Conservation (phyloP, 2,113 vertebrate genomes). For the Accipiter virgatus region DNA sequence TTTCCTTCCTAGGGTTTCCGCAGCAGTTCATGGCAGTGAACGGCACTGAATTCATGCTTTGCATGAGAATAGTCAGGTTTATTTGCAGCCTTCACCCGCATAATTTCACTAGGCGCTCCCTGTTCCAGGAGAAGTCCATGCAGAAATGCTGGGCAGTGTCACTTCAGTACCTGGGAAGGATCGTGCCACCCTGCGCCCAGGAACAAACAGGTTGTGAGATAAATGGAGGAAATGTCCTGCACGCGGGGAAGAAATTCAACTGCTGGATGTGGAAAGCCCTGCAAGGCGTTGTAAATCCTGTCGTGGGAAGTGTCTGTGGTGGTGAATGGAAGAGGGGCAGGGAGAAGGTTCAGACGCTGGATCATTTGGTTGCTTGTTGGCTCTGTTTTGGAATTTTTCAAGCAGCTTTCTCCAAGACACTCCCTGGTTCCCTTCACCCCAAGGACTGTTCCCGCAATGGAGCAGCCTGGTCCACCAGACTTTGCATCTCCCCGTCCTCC, state of each 20-base stretch:
- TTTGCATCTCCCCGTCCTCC: not conserved
- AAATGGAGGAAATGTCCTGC: not conserved
- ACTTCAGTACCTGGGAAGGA: not conserved
- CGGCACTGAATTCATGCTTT: not conserved
- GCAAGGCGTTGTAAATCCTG: not conserved
- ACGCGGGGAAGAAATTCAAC: not conserved
- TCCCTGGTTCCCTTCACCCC: not conserved
- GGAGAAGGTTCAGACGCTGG: not conserved
- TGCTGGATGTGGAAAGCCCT: not conserved
- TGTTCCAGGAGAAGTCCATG: not conserved
- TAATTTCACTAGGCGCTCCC: not conserved
- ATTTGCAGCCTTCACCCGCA: not conserved
- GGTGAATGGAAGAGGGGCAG: not conserved
- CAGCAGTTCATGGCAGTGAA: not conserved
- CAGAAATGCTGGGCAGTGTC: not conserved
- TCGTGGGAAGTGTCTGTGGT: not conserved
- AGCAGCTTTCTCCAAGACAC: not conserved
- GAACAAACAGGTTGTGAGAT: rapidly evolving
- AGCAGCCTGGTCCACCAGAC: not conserved
- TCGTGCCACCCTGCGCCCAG: not conserved
- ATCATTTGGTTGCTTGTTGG: not conserved
- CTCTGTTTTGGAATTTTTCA: not conserved
- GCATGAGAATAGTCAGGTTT: not conserved
- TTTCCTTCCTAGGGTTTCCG: not conserved
- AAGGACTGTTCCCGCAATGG: not conserved